Conservation (phyloP, 2,888 invertebrate genomes). For the Tiphia femorata region DNA sequence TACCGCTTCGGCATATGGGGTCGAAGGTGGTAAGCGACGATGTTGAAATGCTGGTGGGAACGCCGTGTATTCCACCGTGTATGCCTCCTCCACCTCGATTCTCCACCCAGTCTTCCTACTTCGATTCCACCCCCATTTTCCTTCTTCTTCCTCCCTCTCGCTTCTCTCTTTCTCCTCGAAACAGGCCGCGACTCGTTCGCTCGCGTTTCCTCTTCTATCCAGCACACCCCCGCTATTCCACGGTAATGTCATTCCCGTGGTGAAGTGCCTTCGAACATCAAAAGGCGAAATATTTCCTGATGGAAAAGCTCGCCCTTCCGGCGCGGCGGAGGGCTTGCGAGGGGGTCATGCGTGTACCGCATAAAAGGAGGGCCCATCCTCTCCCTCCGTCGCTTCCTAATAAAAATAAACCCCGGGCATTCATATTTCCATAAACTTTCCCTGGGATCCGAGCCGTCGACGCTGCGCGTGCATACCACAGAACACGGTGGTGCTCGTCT, state of each 20-base stretch:
- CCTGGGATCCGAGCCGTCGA: constrained; percentile 12
- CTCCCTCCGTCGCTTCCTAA: too few species aligned
- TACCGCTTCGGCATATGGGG: constrained; percentile 27
- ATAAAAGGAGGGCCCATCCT: constrained; percentile 50
- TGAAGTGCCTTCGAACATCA: constrained; percentile 56
- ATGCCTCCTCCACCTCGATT: constrained; percentile 8
- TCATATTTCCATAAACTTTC: constrained; percentile 54
- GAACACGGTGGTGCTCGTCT: constrained; percentile 10
- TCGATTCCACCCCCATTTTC: too few species aligned
- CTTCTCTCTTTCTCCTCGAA: too few species aligned
- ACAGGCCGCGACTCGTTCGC: too few species aligned
- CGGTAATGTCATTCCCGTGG: constrained; percentile 45
- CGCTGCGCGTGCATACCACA: constrained; percentile 9
- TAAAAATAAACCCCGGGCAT: constrained; percentile 51
- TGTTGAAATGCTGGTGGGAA: constrained; percentile 30
- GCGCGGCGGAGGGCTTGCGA: constrained; percentile 13
- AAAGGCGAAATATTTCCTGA: constrained; percentile 52
- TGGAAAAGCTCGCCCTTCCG: constrained; percentile 41
- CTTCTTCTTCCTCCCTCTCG: too few species aligned
- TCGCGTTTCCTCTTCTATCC: not conserved
- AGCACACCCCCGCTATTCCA: constrained; percentile 22
- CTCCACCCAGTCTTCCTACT: too few species aligned
- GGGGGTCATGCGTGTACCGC: constrained; percentile 35
- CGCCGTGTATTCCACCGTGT: constrained; percentile 23
- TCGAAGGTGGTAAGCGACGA: constrained; percentile 43